phyloP scores from a whole-genome alignment of 2,113 vertebrate genomes.

The Gobio gobio region DNA sequence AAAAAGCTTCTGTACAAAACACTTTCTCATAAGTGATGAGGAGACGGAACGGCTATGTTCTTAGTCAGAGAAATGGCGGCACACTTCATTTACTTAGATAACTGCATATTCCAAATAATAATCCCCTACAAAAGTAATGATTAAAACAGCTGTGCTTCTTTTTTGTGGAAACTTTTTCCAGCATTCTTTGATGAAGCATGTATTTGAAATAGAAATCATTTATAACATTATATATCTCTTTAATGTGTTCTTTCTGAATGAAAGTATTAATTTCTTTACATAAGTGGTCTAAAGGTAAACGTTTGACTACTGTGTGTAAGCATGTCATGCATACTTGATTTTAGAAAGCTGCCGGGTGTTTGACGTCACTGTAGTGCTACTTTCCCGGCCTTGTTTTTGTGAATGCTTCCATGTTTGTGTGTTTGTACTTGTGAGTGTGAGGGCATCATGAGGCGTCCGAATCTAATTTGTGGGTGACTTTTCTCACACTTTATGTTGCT shows the following conservation, averaged over 20 bases:
- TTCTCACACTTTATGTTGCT: slow-evolving; percentile 5
- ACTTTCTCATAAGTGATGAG: slow-evolving; percentile 9
- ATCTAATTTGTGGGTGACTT: slow-evolving; percentile 4
- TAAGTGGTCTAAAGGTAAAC: not conserved
- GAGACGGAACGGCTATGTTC: not conserved
- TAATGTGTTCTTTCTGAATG: not conserved
- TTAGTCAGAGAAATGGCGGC: not conserved
- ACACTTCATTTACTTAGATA: not conserved
- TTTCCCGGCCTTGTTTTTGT: not conserved
- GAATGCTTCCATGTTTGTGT: not conserved
- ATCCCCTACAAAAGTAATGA: no score
- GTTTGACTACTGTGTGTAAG: not conserved
- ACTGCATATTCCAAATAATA: no score
- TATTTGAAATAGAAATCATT: not conserved
- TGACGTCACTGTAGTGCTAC: slow-evolving; percentile 16
- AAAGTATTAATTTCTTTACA: not conserved
- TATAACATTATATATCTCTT: not conserved
- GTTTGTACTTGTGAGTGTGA: not conserved
- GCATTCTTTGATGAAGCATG: not conserved
- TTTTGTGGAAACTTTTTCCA: not conserved
- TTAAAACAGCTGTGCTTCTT: not conserved
- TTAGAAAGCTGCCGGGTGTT: not conserved
- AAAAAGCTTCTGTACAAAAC: slow-evolving; percentile 11
- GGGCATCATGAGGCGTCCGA: not conserved
- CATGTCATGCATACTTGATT: not conserved